These are phyloP conservation scores for Cremastinae sp. DNA, from an alignment of 2,888 invertebrate species.

Conservation along the genomic window DNA sequence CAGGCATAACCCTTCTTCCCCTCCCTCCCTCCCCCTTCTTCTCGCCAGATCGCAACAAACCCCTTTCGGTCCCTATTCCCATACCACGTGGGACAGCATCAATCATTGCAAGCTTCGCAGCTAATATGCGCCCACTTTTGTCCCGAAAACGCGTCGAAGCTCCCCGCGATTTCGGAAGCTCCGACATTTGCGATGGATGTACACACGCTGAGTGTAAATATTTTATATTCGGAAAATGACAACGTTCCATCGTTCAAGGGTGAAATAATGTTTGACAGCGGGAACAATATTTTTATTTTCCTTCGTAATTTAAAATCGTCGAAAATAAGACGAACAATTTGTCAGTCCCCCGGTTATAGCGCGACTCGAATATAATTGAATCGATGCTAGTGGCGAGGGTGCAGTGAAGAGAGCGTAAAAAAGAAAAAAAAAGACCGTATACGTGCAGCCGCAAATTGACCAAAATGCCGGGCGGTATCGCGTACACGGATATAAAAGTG, in stretches of 20 bases:
- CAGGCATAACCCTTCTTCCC: conserved; percentile 66
- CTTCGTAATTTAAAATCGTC: no score
- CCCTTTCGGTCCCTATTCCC: conserved; percentile 59
- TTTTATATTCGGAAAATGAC: background rate
- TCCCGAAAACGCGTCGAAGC: background rate
- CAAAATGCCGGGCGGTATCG: conserved; percentile 66
- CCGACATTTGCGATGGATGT: background rate
- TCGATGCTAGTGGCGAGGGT: conserved; percentile 70
- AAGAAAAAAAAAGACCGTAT: conserved; percentile 40
- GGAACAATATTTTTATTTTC: no score
- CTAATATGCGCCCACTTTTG: conserved; percentile 40
- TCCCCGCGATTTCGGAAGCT: background rate
- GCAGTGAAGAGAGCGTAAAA: conserved; percentile 68
- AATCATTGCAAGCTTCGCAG: conserved; percentile 76
- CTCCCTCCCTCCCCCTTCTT: conserved; percentile 42
- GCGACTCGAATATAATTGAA: conserved; percentile 72
- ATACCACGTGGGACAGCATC: conserved; percentile 74
- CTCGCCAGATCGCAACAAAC: conserved; percentile 35
- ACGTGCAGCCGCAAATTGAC: conserved; percentile 75
- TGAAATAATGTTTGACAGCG: no score
- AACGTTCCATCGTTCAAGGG: no score
- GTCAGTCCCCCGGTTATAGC: no score
- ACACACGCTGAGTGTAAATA: background rate
- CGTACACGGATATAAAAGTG: background rate
- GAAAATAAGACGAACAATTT: no score